Evolutionary conservation across 2,113 vertebrate genomes (phyloP).

Genomic region (Empidonax traillii): DNA sequence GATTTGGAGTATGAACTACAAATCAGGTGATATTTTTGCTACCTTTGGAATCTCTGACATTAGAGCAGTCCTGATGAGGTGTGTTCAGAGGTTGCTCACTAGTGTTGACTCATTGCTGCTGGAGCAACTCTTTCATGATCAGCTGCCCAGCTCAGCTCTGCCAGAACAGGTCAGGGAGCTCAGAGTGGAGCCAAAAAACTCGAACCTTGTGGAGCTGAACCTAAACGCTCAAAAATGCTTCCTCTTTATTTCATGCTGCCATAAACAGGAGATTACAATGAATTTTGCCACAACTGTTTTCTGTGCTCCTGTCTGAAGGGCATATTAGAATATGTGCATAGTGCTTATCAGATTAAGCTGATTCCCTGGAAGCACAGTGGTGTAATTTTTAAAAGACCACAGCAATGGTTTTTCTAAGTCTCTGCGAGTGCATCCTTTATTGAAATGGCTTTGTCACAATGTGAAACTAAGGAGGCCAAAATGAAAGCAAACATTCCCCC

Average conservation of each 20-base stretch:
- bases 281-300: background rate
- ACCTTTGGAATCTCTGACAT: background rate
- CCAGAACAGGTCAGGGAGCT: background rate
- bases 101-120: background rate
- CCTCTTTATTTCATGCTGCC: background rate
- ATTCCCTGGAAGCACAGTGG: background rate
- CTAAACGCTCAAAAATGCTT: background rate
- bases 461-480: background rate
- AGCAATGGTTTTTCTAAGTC: background rate
- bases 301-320: background rate
- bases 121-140: background rate
- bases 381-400: background rate
- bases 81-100: background rate
- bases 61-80: background rate
- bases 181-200: background rate
- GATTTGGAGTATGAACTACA: background rate
- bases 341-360: background rate
- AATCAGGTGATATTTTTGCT: background rate
- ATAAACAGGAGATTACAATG: background rate
- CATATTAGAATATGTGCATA: background rate
- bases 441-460: constrained; percentile 28
- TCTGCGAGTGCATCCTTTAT: background rate
- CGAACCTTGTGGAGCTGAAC: background rate
- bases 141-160: background rate
- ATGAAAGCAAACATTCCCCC: constrained; percentile 35